A percentile compares a stretch with the other conserved stretches of the same genome.
Conservation (phyloP, 2,113 vertebrate genomes). For the Dasyornis broadbenti region DNA sequence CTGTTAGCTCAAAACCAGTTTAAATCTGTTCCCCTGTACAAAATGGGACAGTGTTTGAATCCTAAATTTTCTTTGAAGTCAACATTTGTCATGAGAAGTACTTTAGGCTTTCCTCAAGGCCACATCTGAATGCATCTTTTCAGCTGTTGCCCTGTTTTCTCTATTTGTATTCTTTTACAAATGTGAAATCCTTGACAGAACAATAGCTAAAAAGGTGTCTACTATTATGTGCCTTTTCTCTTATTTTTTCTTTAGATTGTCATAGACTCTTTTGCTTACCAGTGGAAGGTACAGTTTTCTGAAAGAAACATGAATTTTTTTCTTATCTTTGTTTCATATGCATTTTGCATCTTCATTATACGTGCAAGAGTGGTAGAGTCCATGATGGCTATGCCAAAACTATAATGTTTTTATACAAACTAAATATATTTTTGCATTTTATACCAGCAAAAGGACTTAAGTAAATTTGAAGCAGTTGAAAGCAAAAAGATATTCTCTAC, state of each 20-base stretch:
- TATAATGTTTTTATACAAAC: background rate
- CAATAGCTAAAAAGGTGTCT: background rate
- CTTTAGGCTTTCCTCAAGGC: background rate
- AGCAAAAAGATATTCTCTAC: background rate
- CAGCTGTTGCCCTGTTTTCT: background rate
- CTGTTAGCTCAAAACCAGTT: background rate
- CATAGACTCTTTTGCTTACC: background rate
- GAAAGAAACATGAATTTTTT: background rate
- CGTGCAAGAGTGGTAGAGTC: background rate
- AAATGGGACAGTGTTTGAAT: background rate
- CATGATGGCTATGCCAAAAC: background rate
- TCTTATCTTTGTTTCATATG: background rate
- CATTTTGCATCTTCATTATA: background rate
- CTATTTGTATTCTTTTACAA: background rate
- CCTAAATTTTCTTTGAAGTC: background rate
- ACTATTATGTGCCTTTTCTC: background rate
- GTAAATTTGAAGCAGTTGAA: background rate
- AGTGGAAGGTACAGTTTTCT: background rate
- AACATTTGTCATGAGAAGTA: background rate
- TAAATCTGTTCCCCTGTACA: background rate
- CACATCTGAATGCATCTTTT: background rate
- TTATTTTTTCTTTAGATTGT: background rate
- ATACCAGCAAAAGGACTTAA: background rate
- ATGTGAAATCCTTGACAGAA: background rate
- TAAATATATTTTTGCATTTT: background rate